Base-by-base conservation (phyloP, 2,797 vertebrate genomes). In the Argentina silus region DNA sequence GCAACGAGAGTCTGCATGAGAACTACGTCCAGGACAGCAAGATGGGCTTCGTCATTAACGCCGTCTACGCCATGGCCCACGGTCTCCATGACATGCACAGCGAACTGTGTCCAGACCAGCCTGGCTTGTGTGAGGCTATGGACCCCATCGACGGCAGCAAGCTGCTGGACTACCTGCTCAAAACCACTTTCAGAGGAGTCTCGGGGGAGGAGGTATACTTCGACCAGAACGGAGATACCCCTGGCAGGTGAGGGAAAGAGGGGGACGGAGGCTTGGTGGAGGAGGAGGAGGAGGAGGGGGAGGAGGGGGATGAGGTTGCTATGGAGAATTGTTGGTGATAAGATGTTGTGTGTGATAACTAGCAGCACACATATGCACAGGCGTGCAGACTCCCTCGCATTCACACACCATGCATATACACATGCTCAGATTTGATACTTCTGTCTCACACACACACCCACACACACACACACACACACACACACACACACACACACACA, bases 31-130 rank as follows among this genome's bases (percentile, higher is more conserved):
- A 99, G 86, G 98, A 99, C 89, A 99, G 98, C 85, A 99, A 99
- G 93, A 99, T 99, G 98, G 98, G 98, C 75, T 99, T 99, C 86
- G 98, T 99, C 89, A 99, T 99, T 90, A 99, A 99, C 23, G 98
- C 98, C 78, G 98, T 99, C 91, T 99, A 98, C 0, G 96, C 98
- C 64, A 99, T 99, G 98, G 98, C 98, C 2, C 95, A 99, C 0
- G 98, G 98, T 0, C 95, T 99, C 5, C 97, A 99, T 78, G 96
- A 95, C 67, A 98, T 99, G 98, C 97, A 99, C 85, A 89, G 87
- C 1, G 94, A 94, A 36, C 78, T 99, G 75, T 99, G 98, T 76
- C 95, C 95, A 0, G 92, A 93, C 12, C 90, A 96, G 0, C 80
- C 94, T n/a, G 98, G 98, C 14, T 93, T 99, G 21, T 99, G 98